Base-by-base conservation (phyloP, 2,888 invertebrate genomes). In the Arrhopalites spinosus region DNA sequence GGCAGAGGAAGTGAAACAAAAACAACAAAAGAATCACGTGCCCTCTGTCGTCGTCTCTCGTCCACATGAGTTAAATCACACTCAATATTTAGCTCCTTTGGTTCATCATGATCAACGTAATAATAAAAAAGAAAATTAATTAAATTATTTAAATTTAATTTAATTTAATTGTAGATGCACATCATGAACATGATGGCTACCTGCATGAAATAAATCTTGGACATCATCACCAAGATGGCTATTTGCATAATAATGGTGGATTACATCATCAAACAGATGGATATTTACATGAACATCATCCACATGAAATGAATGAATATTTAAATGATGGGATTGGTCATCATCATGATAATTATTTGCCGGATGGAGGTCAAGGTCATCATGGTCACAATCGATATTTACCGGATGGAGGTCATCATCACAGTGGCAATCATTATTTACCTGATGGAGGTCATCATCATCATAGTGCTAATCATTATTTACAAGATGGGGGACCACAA, bases 1-100 rank as follows among this genome's bases (percentile, higher is more conserved):
- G 20, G 64, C 73, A 45, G 27, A 53, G 20, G 53, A 66, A 25
- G 59, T n/a, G n/a, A n/a, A n/a, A n/a, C n/a, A 69, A 23, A 56
- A 43, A 8, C 50, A 69, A 7, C 11, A 45, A 17, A 64, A 64
- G 30, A 11, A 11, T 64, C 64, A 2, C 36, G 43, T 25, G 8
- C 17, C 17, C 5, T 67, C 67, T 25, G 13, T 30, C 64, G 23
- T 53, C 17, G 23, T 20, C 5, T 17, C 36, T 15, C 53, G 23
- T 15, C 59, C 20, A 20, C 59, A 59, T 20, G 23, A 59, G 2
- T 11, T 36, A 3, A 36, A 3, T 7, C 36, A 36, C 11, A 3
- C 36, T 11, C 3, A 36, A 36, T 36, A 36, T 23, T n/a, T n/a
- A n/a, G n/a, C 17, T 59, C 53, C 3, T 20, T 53, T 20, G 53